phyloP scores from a whole-genome alignment of 2,797 vertebrate species.

The Sarcophilus harrisii region DNA sequence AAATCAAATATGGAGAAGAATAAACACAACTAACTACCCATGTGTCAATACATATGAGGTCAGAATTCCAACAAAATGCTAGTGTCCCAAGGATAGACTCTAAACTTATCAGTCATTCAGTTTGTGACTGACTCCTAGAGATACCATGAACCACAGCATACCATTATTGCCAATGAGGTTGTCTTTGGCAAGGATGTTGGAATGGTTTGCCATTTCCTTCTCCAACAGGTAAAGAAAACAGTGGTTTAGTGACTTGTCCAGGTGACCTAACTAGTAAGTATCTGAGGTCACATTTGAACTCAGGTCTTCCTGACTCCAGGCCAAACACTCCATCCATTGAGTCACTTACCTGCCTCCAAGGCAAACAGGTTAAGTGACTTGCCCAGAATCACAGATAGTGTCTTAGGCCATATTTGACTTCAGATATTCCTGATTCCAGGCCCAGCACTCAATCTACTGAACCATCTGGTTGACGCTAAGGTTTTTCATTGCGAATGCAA shows the following conservation, averaged over 20 bases:
- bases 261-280: neutral
- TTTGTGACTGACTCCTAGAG: neutral
- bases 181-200: neutral
- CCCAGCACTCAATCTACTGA: neutral
- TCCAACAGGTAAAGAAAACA: neutral
- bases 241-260: neutral
- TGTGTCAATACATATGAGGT: neutral
- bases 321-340: neutral
- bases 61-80: constrained; percentile 33
- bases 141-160: neutral
- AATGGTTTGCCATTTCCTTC: neutral
- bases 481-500: constrained; percentile 58
- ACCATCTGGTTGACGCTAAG: neutral
- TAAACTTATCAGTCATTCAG: constrained; percentile 52
- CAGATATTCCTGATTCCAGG: neutral
- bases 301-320: neutral
- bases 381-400: neutral
- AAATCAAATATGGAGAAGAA: neutral
- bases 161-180: neutral
- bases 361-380: neutral
- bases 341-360: neutral
- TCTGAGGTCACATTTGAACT: neutral
- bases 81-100: constrained; percentile 39
- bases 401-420: neutral
- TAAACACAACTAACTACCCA: neutral